A percentile compares a stretch with the other conserved stretches of the same genome.
Conservation (phyloP, 1,140 invertebrate genomes). For the Archivesica marissinica region DNA sequence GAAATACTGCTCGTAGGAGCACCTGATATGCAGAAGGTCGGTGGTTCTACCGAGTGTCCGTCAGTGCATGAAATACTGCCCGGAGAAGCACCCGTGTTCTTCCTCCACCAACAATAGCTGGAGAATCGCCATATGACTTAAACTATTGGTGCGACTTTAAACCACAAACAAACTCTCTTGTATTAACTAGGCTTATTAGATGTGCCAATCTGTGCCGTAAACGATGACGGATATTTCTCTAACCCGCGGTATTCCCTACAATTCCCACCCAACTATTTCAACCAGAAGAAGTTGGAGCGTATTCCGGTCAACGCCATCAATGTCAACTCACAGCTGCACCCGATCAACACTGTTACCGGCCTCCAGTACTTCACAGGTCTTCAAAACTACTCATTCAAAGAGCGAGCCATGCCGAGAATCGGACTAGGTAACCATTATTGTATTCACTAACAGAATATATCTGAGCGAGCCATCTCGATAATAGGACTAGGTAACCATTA, state of each 20-base stretch:
- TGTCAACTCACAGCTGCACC: slow-evolving; percentile 79
- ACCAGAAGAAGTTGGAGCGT: slow-evolving; percentile 74
- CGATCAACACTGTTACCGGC: slow-evolving; percentile 81
- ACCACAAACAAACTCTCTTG: background rate
- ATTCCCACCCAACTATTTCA: slow-evolving; percentile 82
- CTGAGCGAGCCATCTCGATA: too few species aligned
- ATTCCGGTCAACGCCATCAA: slow-evolving; percentile 82
- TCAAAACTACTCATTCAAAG: slow-evolving; percentile 78
- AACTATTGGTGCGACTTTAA: too few species aligned
- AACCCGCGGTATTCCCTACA: slow-evolving; percentile 77
- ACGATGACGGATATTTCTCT: slow-evolving; percentile 81
- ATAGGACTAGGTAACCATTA: too few species aligned
- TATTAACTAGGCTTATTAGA: slow-evolving; percentile 79
- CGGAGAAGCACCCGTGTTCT: too few species aligned
- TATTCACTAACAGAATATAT: too few species aligned
- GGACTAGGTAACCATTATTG: slow-evolving; percentile 81
- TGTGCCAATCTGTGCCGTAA: slow-evolving; percentile 82
- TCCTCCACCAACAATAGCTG: too few species aligned
- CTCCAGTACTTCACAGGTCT: slow-evolving; percentile 80
- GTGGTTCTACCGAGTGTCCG: too few species aligned
- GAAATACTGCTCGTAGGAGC: too few species aligned
- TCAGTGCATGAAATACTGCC: too few species aligned
- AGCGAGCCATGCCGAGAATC: slow-evolving; percentile 79
- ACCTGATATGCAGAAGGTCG: too few species aligned
- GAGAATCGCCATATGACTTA: too few species aligned